Evolutionary conservation across 1,140 invertebrate genomes (phyloP), one percentile per base, ranked within the genome.

Genomic region (Atta texana): DNA sequence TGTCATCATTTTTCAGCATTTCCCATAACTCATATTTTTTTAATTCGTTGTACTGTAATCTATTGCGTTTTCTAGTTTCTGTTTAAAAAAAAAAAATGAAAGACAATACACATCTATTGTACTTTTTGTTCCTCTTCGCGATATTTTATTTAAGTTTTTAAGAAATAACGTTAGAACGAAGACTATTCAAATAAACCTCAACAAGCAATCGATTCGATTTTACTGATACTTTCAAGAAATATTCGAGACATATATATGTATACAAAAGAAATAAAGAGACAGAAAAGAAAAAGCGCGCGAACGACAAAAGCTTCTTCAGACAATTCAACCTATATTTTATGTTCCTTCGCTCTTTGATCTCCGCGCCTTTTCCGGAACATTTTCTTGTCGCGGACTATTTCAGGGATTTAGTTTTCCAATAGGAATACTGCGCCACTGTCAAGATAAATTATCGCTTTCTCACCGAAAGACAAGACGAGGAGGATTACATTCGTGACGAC

Each of bases 381-480:
- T 84, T 59, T 61, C 80, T 84, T 69, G 68, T 74, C 80, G 69
- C 39, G 24, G 80, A 75, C 69, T 84, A 84, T 84, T 84, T 61
- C 69, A 75, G 55, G 80, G 80, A 84, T 84, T 84, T 84, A 84
- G 80, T 84, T 84, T 84, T 84, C 80, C 80, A 84, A 84, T 84
- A 84, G 80, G 80, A 84, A 75, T 84, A 55, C 69, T 14, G 55
- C 55, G 28, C 44, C 69, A 75, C 14, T 75, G 69, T 24, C 69
- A 75, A 57, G 80, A 75, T 75, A 84, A 84, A 84, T 84, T 84
- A 84, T 84, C 80, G 80, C 80, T 84, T 84, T 61, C 64, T 69
- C 55, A 57, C 57, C 63, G 49, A 68, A 44, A 82, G 34, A 28
- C 68, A 74, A 74, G 68, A 82, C 68, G 68, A 74, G 68, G 24